phyloP scores from a whole-genome alignment of 2,797 vertebrate species.

The Limnodromus scolopaceus region DNA sequence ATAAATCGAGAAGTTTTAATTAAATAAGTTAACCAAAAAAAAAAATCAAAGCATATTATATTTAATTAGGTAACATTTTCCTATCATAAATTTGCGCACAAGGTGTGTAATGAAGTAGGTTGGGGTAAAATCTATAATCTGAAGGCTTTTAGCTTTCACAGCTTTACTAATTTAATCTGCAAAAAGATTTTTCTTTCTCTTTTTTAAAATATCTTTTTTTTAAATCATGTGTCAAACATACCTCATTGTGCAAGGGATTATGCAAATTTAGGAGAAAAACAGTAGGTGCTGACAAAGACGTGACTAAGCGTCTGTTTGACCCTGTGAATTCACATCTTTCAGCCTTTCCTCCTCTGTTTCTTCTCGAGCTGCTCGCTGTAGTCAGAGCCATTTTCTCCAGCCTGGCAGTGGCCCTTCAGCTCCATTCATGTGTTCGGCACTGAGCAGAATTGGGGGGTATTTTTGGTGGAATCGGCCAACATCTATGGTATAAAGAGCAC shows the following conservation, averaged over 20 bases:
- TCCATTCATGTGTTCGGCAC: not conserved
- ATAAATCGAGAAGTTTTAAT: conserved; percentile 25
- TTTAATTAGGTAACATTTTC: conserved; percentile 14
- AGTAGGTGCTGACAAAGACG: not conserved
- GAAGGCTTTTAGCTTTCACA: not conserved
- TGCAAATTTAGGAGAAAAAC: not conserved
- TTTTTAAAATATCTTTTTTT: no score
- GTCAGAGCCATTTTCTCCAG: not conserved
- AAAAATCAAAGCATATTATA: not conserved
- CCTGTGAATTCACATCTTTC: not conserved
- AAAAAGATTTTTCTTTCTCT: not conserved
- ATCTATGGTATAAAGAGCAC: not conserved
- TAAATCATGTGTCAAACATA: not conserved
- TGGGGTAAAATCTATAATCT: not conserved
- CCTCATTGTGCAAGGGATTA: not conserved
- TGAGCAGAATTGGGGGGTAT: not conserved
- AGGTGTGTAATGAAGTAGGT: not conserved
- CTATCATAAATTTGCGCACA: not conserved
- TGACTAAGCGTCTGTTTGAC: not conserved
- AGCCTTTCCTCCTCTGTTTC: not conserved
- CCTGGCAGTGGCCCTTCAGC: not conserved
- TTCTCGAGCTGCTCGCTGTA: not conserved
- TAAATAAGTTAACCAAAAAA: not conserved
- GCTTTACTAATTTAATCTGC: not conserved
- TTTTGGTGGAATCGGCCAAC: not conserved